These are phyloP conservation scores for Vicugna pacos DNA, from an alignment of 2,113 vertebrate species.

Conservation along the genomic window DNA sequence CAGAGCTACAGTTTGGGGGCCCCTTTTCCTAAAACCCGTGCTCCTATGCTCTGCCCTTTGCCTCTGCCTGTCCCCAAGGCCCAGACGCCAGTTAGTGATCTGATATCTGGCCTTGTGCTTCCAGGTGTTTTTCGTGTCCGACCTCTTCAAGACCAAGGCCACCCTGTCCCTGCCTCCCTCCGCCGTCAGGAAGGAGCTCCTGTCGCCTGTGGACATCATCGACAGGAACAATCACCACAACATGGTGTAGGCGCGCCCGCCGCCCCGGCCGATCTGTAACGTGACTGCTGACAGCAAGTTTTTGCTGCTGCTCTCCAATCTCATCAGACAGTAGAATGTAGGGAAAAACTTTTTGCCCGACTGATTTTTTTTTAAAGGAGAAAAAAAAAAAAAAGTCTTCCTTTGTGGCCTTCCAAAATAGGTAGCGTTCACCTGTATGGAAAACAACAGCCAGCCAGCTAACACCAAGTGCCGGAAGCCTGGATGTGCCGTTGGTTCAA, in stretches of 20 bases:
- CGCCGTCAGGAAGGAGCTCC: conserved; percentile 96
- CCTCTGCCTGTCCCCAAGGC: not conserved
- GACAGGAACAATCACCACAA: conserved; percentile 99
- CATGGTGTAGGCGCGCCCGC: conserved; percentile 88
- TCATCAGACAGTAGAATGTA: conserved; percentile 99
- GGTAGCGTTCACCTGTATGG: conserved; percentile 85
- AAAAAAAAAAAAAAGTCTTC: conserved; percentile 84
- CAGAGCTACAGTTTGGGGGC: not conserved
- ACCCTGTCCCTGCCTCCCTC: conserved; percentile 91
- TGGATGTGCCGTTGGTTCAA: conserved; percentile 88
- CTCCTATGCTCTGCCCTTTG: not conserved
- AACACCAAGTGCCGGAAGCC: conserved; percentile 82
- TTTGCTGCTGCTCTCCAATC: conserved; percentile 94
- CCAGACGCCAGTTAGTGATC: not conserved
- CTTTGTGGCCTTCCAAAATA: conserved; percentile 89
- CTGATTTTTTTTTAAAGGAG: conserved; percentile 76
- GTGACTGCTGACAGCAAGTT: conserved; percentile 92
- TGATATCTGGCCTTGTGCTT: conserved; percentile 66
- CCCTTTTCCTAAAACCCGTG: not conserved
- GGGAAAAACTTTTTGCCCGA: conserved; percentile 92
- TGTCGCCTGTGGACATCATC: conserved; percentile 96
- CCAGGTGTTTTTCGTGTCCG: conserved; percentile 97
- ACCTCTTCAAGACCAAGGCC: conserved; percentile 95
- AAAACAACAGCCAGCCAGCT: conserved; percentile 83
- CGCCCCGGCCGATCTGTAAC: conserved; percentile 68